Conservation (phyloP, 2,888 invertebrate species). For the Dendrolimus pini region DNA sequence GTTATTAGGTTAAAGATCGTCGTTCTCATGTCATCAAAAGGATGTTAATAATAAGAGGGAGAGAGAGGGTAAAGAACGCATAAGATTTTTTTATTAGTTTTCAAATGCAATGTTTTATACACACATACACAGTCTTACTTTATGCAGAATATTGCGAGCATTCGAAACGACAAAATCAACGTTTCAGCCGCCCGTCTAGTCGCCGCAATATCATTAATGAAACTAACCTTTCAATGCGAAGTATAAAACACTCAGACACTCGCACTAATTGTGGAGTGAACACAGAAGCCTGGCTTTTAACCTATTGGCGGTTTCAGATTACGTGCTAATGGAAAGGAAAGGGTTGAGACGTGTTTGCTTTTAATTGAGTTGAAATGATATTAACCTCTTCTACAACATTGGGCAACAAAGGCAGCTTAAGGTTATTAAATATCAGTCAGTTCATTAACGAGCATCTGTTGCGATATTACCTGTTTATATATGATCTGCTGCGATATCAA, state of each 20-base stretch:
- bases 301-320: conserved; percentile 45
- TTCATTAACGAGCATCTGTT: too few species aligned
- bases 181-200: conserved; percentile 13
- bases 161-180: conserved; percentile 10
- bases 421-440: too few species aligned
- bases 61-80: too few species aligned
- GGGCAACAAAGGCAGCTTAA: too few species aligned
- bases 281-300: conserved; percentile 34
- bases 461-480: too few species aligned
- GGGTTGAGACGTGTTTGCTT: conserved; percentile 29
- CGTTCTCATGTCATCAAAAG: too few species aligned
- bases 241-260: conserved; percentile 28
- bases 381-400: background rate
- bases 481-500: too few species aligned
- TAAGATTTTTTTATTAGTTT: too few species aligned
- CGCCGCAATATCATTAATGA: conserved; percentile 20
- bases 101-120: too few species aligned
- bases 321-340: conserved; percentile 43
- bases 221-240: conserved; percentile 12
- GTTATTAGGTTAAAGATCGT: too few species aligned
- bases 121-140: too few species aligned
- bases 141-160: conserved; percentile 7
- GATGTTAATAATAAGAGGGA: too few species aligned
- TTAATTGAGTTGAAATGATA: conserved; percentile 16
- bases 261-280: conserved; percentile 42